phyloP scores from a whole-genome alignment of 2,113 vertebrate genomes.

The Corythaeola cristata region DNA sequence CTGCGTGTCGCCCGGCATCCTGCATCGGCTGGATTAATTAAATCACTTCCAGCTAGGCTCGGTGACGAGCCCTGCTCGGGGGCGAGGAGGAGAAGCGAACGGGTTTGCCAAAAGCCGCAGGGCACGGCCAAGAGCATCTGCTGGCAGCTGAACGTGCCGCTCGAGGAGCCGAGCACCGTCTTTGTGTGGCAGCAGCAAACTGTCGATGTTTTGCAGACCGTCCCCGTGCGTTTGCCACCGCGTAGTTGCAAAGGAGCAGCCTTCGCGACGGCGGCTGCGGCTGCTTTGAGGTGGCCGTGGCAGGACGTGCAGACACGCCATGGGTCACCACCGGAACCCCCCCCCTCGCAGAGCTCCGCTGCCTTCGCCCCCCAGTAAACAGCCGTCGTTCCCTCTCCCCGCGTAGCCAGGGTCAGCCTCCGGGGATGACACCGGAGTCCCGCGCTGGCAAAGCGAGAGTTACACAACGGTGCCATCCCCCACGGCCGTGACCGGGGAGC shows the following conservation, averaged over 20 bases:
- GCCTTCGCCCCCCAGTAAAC: background rate
- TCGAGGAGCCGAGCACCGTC: fast-evolving
- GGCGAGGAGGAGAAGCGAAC: no score
- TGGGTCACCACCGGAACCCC: fast-evolving
- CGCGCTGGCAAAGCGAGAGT: fast-evolving
- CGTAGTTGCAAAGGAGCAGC: fast-evolving
- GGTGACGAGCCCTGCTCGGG: background rate
- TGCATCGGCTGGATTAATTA: background rate
- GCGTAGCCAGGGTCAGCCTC: background rate
- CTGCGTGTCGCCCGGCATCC: background rate
- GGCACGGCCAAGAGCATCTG: fast-evolving
- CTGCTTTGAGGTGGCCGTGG: fast-evolving
- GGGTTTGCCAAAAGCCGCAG: background rate
- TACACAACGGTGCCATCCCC: background rate
- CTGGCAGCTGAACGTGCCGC: fast-evolving
- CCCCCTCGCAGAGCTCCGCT: background rate
- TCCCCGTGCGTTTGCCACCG: fast-evolving
- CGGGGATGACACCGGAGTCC: fast-evolving
- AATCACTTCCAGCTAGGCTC: background rate
- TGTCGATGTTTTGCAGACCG: fast-evolving
- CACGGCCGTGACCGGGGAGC: fast-evolving
- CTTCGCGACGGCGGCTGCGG: fast-evolving
- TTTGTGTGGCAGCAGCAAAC: background rate
- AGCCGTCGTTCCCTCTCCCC: background rate
- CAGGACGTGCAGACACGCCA: fast-evolving